These are phyloP conservation scores for Zoanthus sansibaricus DNA, from an alignment of 92 coral and sea anemone species.

Conservation along the genomic window DNA sequence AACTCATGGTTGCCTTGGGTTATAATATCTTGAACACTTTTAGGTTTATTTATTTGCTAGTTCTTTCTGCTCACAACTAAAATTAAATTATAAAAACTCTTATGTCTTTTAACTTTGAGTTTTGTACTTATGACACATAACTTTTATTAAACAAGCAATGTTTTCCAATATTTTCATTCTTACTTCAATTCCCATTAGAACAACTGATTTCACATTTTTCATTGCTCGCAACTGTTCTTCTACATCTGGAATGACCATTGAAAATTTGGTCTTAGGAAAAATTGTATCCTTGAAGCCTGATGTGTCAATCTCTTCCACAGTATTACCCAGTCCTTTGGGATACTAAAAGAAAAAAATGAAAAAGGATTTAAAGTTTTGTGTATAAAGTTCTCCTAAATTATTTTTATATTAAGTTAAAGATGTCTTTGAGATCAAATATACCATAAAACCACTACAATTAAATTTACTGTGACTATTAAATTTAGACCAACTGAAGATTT, in stretches of 20 bases:
- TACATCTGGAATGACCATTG: slow-evolving; percentile 96
- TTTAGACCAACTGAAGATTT: too few relatives aligned
- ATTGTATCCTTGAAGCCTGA: slow-evolving; percentile 79
- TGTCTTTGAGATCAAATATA: neutral
- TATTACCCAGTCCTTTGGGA: slow-evolving; percentile 95
- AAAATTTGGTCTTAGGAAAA: slow-evolving; percentile 90
- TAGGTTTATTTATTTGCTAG: too few relatives aligned
- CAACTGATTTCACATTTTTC: slow-evolving; percentile 81
- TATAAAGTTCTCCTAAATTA: too few relatives aligned
- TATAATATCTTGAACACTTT: too few relatives aligned
- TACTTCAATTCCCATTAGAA: slow-evolving; percentile 97
- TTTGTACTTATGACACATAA: too few relatives aligned
- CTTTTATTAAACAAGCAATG: too few relatives aligned
- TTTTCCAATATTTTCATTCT: neutral
- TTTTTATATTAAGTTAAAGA: neutral
- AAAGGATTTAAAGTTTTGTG: neutral
- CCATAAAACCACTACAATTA: too few relatives aligned
- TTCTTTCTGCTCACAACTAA: too few relatives aligned
- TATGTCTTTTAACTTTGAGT: too few relatives aligned
- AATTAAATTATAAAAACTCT: too few relatives aligned
- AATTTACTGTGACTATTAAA: too few relatives aligned
- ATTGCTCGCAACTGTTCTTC: slow-evolving; percentile 82
- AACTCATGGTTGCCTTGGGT: too few relatives aligned
- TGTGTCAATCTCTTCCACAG: slow-evolving; percentile 93
- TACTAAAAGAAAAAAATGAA: slow-evolving; percentile 51